These are phyloP conservation scores for Melanerpes aurifrons DNA, from an alignment of 2,113 vertebrate genomes.

Conservation along the genomic window DNA sequence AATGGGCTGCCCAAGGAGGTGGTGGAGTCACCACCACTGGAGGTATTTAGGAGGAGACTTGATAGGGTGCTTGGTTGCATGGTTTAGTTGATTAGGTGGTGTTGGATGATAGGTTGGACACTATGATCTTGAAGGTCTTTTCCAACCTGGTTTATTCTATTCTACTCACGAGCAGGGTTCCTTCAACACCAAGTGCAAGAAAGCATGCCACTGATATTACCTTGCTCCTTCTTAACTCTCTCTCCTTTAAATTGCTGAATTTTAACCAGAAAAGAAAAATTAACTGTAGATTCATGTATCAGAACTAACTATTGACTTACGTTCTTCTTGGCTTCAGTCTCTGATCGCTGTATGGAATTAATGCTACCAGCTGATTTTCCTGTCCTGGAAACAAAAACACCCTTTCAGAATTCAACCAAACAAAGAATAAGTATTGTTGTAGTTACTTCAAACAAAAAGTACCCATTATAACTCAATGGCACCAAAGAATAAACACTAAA, in stretches of 20 bases:
- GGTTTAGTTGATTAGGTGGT: too few species aligned
- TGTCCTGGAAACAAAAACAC: constrained; percentile 83
- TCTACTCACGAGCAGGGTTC: not conserved
- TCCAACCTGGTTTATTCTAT: too few species aligned
- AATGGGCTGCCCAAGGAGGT: too few species aligned
- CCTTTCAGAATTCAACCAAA: constrained; percentile 43
- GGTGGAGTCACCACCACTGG: too few species aligned
- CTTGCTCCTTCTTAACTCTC: not conserved
- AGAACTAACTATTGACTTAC: constrained; percentile 79
- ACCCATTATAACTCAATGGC: not conserved
- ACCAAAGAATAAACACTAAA: not conserved
- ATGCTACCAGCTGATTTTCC: constrained; percentile 96
- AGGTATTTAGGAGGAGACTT: too few species aligned
- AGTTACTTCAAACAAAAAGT: not conserved
- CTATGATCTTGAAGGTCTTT: too few species aligned
- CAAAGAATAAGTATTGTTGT: not conserved
- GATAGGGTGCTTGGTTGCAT: too few species aligned
- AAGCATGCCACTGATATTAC: not conserved
- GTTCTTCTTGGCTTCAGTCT: constrained; percentile 92
- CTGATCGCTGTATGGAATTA: constrained; percentile 98
- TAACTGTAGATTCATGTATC: not conserved
- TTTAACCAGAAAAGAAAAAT: not conserved
- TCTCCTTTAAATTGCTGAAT: not conserved
- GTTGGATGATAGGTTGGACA: too few species aligned
- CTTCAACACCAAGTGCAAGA: not conserved